These are phyloP conservation scores for Esox masquinongy DNA, from an alignment of 2,797 vertebrate species.

Conservation along the genomic window DNA sequence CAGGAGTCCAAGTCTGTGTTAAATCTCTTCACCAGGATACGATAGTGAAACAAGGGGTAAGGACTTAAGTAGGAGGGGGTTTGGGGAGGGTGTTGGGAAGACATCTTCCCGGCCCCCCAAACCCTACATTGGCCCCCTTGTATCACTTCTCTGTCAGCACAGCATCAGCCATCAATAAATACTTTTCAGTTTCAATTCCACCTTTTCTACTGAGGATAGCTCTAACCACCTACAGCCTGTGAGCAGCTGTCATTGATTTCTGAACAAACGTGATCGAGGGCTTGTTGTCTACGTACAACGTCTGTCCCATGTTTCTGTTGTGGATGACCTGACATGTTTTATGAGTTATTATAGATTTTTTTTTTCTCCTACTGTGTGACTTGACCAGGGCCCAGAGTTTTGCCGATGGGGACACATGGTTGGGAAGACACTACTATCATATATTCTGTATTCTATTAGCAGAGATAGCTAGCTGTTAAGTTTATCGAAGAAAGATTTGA, in stretches of 20 bases:
- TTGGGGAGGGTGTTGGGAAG: constrained; percentile 16
- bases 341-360: constrained; percentile 33
- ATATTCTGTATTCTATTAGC: constrained; percentile 19
- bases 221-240: constrained; percentile 27
- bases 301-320: constrained; percentile 53
- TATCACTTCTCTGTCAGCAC: constrained; percentile 31
- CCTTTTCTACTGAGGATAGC: constrained; percentile 48
- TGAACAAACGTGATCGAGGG: constrained; percentile 36
- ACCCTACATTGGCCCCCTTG: neutral
- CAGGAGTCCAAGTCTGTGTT: constrained; percentile 85
- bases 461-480: neutral
- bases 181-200: constrained; percentile 16
- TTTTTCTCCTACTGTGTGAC: neutral
- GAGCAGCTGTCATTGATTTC: constrained; percentile 49
- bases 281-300: constrained; percentile 45
- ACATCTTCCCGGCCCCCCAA: constrained; percentile 28
- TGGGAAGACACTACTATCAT: neutral
- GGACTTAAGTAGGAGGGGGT: constrained; percentile 33
- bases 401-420: neutral
- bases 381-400: neutral
- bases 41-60: constrained; percentile 59
- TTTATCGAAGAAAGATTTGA: constrained; percentile 40
- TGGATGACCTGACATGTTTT: constrained; percentile 64
- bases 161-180: constrained; percentile 20
- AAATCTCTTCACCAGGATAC: constrained; percentile 84